Conservation (phyloP, 2,113 vertebrate genomes). For the Megatriorchis doriae region DNA sequence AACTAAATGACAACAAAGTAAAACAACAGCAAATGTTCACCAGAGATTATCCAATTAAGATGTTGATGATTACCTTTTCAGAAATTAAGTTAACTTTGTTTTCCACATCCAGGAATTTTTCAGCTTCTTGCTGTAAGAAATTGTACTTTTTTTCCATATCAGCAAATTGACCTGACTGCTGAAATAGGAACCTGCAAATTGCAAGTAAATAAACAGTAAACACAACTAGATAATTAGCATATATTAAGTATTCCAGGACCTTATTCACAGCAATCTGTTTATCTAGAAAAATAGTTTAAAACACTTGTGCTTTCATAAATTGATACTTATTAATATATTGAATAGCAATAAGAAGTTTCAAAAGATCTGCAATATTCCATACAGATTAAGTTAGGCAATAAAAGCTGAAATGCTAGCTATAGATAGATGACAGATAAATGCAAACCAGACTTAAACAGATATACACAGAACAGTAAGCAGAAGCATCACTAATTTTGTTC, state of each 20-base stretch:
- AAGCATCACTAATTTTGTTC: not conserved
- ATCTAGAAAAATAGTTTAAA: not conserved
- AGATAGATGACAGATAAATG: not conserved
- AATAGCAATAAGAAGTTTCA: not conserved
- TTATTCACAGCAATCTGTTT: not conserved
- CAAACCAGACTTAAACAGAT: not conserved
- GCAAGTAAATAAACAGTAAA: slow-evolving; percentile 1
- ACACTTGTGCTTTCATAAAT: not conserved
- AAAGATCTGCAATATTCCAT: not conserved
- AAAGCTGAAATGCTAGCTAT: not conserved
- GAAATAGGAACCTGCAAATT: slow-evolving; percentile 81
- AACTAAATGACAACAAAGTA: not conserved
- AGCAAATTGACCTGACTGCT: slow-evolving; percentile 82
- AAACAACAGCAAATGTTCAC: not conserved
- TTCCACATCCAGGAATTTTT: slow-evolving; percentile 73
- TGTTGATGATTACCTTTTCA: slow-evolving; percentile 79
- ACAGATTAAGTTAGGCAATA: not conserved
- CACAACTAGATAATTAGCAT: not conserved
- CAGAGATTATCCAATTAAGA: not conserved
- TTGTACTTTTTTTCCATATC: slow-evolving; percentile 80
- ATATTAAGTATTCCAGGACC: not conserved
- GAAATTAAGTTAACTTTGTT: slow-evolving; percentile 81
- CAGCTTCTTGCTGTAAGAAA: slow-evolving; percentile 75
- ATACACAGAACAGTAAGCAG: not conserved
- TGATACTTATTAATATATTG: not conserved